Evolutionary conservation across 2,797 vertebrate species (phyloP).

Genomic region (Sebastolobus altivelis): DNA sequence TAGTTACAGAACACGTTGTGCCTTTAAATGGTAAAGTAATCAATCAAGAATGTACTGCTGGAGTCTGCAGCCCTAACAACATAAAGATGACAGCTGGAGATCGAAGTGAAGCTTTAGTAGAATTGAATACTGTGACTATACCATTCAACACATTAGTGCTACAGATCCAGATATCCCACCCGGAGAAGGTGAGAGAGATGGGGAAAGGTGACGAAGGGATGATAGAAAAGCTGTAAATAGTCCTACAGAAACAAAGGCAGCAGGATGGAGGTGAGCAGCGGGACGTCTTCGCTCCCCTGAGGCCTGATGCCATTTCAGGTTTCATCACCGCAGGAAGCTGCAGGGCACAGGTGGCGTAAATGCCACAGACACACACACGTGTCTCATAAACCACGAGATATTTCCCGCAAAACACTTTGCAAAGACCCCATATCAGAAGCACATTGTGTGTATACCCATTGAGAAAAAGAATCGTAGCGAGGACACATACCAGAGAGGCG

Average conservation of each 20-base stretch:
- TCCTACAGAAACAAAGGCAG: neutral
- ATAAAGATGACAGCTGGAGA: neutral
- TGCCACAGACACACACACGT: slow-evolving; percentile 16
- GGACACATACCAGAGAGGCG: neutral
- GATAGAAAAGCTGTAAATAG: neutral
- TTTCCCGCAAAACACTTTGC: neutral
- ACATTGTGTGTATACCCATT: no score
- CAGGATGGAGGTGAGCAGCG: slow-evolving; percentile 22
- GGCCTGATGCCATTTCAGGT: slow-evolving; percentile 47
- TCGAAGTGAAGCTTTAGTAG: neutral
- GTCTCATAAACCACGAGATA: neutral
- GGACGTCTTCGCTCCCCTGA: neutral
- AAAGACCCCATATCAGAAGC: neutral
- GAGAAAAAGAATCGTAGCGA: neutral
- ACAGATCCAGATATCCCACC: neutral
- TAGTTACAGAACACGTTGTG: neutral
- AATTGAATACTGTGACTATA: neutral
- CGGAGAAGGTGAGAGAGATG: neutral
- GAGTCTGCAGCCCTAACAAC: neutral
- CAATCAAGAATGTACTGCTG: neutral
- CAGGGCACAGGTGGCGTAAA: slow-evolving; percentile 53
- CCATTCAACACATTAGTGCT: neutral
- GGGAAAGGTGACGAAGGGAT: neutral
- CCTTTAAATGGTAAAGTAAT: neutral
- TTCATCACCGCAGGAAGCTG: slow-evolving; percentile 36